Base-by-base conservation (phyloP, 2,797 vertebrate genomes). In the Graptemys geographica region DNA sequence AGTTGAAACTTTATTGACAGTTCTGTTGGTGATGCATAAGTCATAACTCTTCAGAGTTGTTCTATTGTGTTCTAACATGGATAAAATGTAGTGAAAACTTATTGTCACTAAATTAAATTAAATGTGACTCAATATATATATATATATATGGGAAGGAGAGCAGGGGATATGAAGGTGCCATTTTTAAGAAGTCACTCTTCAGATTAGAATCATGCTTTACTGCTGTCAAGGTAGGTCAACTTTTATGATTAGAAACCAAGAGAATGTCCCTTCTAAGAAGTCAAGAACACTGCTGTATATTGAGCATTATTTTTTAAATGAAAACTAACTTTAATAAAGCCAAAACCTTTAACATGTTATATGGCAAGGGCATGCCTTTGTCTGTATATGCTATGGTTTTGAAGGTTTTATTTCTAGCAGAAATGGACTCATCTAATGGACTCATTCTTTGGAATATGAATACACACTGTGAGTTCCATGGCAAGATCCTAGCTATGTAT, bases 151-250 rank as follows among this genome's bases (percentile, higher is more conserved):
- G 90, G 87, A 93, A 56, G 25, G 84, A 88, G 90, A 94, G 25
- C 72, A 93, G 90, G 78, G 93, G 84, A 84, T 90, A 83, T 41
- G 78, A 87, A 94, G 88, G 37, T 90, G 93, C 94, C 93, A 84
- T 96, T 97, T 72, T 95, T 88, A 93, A 96, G 72, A 94, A 93
- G 95, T 93, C 52, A 1, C 91, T 96, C 84, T 92, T 90, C 94
- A 96, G 96, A 94, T 90, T 94, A 94, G 92, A 95, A 96, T 94
- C 83, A 62, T 49, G 15, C 37, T 87, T 79, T 5, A 59, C 81
- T 87, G 12, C 80, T 96, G 96, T 95, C 94, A 96, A 96, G 87
- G 85, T 89, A 79, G 93, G 94, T 96, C 94, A 95, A 87, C 5
- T 94, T 96, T 93, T 93, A 53, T 90, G 80, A 79, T 90, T 94